Percentiles rank a stretch among this genome's conserved stretches.
phyloP scores from a whole-genome alignment of 2,797 vertebrate species.

The Sebastes hubbsi region DNA sequence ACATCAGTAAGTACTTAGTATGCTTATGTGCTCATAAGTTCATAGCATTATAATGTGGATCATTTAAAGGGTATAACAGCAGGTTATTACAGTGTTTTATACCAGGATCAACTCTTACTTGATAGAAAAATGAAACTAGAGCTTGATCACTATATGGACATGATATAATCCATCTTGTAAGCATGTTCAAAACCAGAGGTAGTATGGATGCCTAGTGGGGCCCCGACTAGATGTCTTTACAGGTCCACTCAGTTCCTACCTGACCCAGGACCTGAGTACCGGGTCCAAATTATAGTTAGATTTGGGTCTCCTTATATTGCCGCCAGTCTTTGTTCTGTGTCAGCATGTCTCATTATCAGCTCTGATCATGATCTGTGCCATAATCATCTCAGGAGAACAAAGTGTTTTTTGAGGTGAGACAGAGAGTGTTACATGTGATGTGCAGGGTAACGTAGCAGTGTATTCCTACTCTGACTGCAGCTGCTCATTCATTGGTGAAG shows the following conservation, averaged over 20 bases:
- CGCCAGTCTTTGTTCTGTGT: not conserved
- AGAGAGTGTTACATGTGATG: not conserved
- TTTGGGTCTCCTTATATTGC: not conserved
- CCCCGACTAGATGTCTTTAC: too few species aligned
- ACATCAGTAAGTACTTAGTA: not conserved
- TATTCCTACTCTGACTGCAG: not conserved
- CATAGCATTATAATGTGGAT: not conserved
- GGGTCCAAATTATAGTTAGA: not conserved
- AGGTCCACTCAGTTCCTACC: not conserved
- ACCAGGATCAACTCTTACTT: not conserved
- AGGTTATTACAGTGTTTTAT: not conserved
- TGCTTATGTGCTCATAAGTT: not conserved
- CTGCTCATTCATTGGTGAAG: not conserved
- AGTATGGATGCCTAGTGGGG: not conserved
- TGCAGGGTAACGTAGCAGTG: not conserved
- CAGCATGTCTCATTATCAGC: not conserved
- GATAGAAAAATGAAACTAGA: not conserved
- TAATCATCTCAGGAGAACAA: not conserved
- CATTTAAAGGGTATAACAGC: not conserved
- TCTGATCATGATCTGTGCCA: not conserved
- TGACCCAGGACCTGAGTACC: not conserved
- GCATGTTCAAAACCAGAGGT: not conserved
- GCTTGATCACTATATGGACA: not conserved
- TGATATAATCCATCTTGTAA: not conserved
- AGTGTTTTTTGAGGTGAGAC: not conserved